Evolutionary conservation across 2,888 invertebrate genomes (phyloP).

Genomic region (Stegophylla sp.): DNA sequence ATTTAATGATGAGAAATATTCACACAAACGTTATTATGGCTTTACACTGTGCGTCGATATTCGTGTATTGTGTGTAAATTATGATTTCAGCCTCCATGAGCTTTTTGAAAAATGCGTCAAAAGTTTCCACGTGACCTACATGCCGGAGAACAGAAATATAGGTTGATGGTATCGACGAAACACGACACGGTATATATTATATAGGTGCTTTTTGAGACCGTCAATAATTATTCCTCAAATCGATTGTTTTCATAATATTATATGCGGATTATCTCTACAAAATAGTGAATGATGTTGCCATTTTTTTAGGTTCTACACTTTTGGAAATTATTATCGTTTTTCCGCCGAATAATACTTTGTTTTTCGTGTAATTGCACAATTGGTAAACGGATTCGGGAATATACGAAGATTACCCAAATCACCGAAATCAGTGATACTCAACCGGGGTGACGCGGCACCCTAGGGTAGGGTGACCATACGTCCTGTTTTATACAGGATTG

Average conservation of each 20-base stretch:
- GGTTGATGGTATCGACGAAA: background rate
- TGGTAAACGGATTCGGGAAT: no score
- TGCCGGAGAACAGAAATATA: background rate
- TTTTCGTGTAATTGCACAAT: no score
- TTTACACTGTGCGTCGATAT: constrained; percentile 1
- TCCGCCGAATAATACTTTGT: no score
- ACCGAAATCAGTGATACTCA: no score
- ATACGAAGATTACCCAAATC: no score
- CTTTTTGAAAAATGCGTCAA: background rate
- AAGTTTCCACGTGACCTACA: constrained; percentile 11
- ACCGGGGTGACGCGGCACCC: no score
- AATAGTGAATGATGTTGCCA: background rate
- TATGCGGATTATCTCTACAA: background rate
- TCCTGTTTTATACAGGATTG: no score
- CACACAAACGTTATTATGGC: background rate
- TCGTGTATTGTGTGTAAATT: no score
- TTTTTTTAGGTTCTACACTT: background rate
- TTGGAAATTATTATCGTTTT: no score
- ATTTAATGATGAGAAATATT: constrained; percentile 33
- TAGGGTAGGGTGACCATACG: no score
- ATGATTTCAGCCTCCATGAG: background rate
- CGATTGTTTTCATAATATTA: background rate
- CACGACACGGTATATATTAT: background rate
- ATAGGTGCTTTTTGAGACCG: background rate
- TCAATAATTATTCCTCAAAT: background rate